phyloP scores from a whole-genome alignment of 1,140 invertebrate species.

The Ditylenchus dipsaci region DNA sequence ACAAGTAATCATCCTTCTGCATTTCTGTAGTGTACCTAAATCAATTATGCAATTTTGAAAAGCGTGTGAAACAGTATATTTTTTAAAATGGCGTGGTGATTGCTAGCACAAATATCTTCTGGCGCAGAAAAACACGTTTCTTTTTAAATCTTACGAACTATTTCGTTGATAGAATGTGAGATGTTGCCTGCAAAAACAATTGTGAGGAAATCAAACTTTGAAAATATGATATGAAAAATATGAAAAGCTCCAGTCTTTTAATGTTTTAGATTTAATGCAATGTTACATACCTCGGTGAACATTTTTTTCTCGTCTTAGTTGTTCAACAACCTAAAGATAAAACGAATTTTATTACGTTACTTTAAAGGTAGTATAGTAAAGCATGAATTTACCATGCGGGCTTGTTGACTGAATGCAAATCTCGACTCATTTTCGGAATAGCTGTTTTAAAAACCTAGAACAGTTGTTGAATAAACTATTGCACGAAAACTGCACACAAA shows the following conservation, averaged over 20 bases:
- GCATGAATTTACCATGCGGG: slow-evolving; percentile 5
- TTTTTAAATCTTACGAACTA: slow-evolving; percentile 34
- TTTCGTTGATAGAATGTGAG: slow-evolving; percentile 35
- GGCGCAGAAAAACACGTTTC: too few relatives aligned
- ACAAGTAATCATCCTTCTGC: slow-evolving; percentile 46
- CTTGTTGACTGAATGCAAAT: slow-evolving; percentile 40
- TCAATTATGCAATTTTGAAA: slow-evolving; percentile 2
- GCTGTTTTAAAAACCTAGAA: too few relatives aligned
- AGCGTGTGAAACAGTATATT: too few relatives aligned
- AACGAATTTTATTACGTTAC: not conserved
- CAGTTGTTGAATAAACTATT: too few relatives aligned
- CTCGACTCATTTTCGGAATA: slow-evolving; percentile 40
- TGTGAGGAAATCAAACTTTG: too few relatives aligned
- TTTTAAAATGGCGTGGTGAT: too few relatives aligned
- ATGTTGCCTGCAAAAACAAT: slow-evolving; percentile 5
- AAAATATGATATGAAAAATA: too few relatives aligned
- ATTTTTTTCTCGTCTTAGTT: slow-evolving; percentile 39
- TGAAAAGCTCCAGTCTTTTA: too few relatives aligned
- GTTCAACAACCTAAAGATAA: slow-evolving; percentile 33
- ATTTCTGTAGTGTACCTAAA: slow-evolving; percentile 38
- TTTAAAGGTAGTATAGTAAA: not conserved
- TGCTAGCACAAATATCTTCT: too few relatives aligned
- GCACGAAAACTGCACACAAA: too few relatives aligned
- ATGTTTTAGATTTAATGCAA: too few relatives aligned
- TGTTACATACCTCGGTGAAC: slow-evolving; percentile 24